These are phyloP conservation scores for Neosalanx taihuensis DNA, from an alignment of 2,797 vertebrate genomes.

Conservation along the genomic window DNA sequence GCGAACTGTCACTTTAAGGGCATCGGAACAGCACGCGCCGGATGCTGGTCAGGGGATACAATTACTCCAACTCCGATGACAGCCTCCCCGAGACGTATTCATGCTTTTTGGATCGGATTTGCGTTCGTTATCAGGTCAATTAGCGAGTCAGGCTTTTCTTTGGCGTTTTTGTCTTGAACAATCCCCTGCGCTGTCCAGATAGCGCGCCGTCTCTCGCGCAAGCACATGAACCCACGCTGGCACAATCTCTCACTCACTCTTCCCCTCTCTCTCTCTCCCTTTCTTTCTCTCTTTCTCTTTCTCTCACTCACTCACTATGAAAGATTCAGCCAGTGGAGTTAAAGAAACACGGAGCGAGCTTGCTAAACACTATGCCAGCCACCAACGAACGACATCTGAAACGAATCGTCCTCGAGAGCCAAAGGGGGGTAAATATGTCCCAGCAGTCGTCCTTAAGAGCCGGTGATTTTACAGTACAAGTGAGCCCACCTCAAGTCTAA, in stretches of 20 bases:
- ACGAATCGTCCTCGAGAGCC: constrained; percentile 59
- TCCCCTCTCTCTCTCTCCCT: no score
- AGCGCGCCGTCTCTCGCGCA: background rate
- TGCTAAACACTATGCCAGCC: constrained; percentile 34
- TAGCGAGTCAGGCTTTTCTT: background rate
- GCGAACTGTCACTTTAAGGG: background rate
- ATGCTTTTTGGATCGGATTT: constrained; percentile 22
- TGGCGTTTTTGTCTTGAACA: background rate
- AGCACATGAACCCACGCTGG: background rate
- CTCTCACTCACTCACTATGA: constrained; percentile 24
- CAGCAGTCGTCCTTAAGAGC: constrained; percentile 12
- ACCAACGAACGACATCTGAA: constrained; percentile 65
- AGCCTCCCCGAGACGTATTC: constrained; percentile 7
- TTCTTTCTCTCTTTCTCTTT: constrained; percentile 15
- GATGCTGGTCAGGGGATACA: background rate
- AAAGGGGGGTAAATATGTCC: constrained; percentile 34
- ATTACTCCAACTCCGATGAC: constrained; percentile 3
- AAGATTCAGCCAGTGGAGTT: constrained; percentile 53
- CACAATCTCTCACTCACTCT: background rate
- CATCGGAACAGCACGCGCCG: background rate
- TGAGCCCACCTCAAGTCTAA: constrained; percentile 45
- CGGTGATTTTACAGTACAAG: constrained; percentile 30
- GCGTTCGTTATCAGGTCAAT: constrained; percentile 3
- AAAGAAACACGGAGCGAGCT: constrained; percentile 22
- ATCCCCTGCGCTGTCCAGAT: background rate